Conservation (phyloP, 2,888 invertebrate species). For the Tetheella fluctuosa region DNA sequence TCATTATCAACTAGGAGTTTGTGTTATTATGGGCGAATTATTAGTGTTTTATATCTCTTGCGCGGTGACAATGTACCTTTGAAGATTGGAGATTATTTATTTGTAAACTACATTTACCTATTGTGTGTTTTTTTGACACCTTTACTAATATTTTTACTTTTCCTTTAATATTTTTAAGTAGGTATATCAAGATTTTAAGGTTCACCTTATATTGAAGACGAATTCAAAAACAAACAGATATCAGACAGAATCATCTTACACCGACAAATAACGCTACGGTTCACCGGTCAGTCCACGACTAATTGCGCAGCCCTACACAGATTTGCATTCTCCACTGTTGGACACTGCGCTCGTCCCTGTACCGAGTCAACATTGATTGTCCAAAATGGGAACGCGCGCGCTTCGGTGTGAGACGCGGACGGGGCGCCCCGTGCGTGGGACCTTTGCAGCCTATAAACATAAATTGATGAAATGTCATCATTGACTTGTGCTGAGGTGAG, state of each 20-base stretch:
- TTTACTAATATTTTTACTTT: too few species aligned
- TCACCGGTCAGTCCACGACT: slow-evolving; percentile 13
- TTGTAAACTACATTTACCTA: neutral
- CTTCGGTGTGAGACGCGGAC: slow-evolving; percentile 35
- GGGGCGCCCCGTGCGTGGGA: slow-evolving; percentile 49
- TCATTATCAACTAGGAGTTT: slow-evolving; percentile 32
- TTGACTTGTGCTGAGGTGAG: neutral
- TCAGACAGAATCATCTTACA: neutral
- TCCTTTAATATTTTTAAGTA: too few species aligned
- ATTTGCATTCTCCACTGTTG: slow-evolving; percentile 26
- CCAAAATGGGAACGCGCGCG: slow-evolving; percentile 45
- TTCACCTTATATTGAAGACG: neutral
- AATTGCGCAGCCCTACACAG: slow-evolving; percentile 15
- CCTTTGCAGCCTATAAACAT: slow-evolving; percentile 44
- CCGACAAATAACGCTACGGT: neutral
- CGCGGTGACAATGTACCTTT: slow-evolving; percentile 16
- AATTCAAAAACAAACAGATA: neutral
- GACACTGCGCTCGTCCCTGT: slow-evolving; percentile 25
- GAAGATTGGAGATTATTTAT: slow-evolving; percentile 1
- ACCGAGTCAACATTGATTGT: slow-evolving; percentile 53
- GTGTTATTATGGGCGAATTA: slow-evolving; percentile 8
- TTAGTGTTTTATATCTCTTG: slow-evolving; percentile 30
- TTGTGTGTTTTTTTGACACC: neutral
- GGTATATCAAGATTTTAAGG: too few species aligned
- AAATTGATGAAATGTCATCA: slow-evolving; percentile 35